These are phyloP conservation scores for Teleogryllus occipitalis DNA, from an alignment of 1,140 invertebrate species.

Conservation along the genomic window DNA sequence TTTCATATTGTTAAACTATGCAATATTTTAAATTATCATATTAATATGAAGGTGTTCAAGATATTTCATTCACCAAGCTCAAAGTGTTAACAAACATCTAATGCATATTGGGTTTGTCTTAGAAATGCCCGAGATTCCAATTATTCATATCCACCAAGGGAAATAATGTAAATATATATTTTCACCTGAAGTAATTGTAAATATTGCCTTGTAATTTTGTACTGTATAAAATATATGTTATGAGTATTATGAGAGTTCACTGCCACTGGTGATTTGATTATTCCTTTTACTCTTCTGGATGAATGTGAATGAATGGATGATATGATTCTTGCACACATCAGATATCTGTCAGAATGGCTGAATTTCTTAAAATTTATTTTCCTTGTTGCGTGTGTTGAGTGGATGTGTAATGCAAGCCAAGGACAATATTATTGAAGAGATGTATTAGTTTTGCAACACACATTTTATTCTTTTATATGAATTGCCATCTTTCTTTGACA, in stretches of 20 bases:
- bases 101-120: neutral
- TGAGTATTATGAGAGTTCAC: constrained; percentile 4
- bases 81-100: neutral
- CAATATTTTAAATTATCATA: neutral
- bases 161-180: neutral
- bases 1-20: neutral
- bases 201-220: constrained; percentile 1
- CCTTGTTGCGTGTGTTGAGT: neutral
- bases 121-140: neutral
- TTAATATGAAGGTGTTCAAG: neutral
- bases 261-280: neutral
- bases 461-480: too few relatives aligned
- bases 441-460: too few relatives aligned
- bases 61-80: neutral
- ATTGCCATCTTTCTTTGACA: too few relatives aligned
- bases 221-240: neutral
- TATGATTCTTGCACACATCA: neutral
- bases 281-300: neutral
- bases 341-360: neutral
- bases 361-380: neutral
- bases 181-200: constrained; percentile 1
- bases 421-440: neutral
- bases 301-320: neutral
- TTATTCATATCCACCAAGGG: neutral
- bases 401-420: neutral